Base-by-base conservation (phyloP, 2,888 invertebrate genomes). In the Chirona hameri region DNA sequence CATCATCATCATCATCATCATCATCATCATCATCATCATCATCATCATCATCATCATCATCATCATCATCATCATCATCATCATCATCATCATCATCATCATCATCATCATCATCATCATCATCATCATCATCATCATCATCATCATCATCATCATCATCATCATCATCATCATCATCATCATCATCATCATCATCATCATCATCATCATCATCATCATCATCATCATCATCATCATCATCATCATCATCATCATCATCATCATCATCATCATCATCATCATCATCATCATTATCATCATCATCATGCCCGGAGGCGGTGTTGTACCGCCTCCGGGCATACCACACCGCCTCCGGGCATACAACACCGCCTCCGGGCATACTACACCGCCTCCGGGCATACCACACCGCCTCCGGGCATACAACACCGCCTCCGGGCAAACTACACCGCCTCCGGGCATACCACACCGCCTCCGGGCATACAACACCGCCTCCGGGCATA, bases 1-100 rank as follows among this genome's bases (percentile, higher is more conserved):
- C n/a, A n/a, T n/a, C 65, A 65, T 65, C 65, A 65, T 65, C 65
- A 65, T 65, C 65, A 65, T 65, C 65, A 65, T 65, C 65, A 65
- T 65, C 65, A 65, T 65, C 65, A 65, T 65, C 65, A 65, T 65
- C 65, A 65, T 65, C 65, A 65, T 65, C 65, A 65, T 65, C 65
- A 65, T 65, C 65, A 65, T 65, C 65, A 65, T 65, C 65, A 65
- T 65, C 65, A 65, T 65, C 65, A 65, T 65, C 65, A 65, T 65
- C 65, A 65, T 65, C 65, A 65, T 65, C 65, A 65, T 65, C 65
- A 65, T 65, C 65, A 65, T 65, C 65, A 65, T 65, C 65, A 65
- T 65, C 65, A 65, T 65, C 65, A 65, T 65, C 65, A 65, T 65
- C 65, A 65, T 65, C 65, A 65, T 65, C 65, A 65, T 65, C 65